Base-by-base conservation (phyloP, 2,797 vertebrate species). In the Poecile montanus region DNA sequence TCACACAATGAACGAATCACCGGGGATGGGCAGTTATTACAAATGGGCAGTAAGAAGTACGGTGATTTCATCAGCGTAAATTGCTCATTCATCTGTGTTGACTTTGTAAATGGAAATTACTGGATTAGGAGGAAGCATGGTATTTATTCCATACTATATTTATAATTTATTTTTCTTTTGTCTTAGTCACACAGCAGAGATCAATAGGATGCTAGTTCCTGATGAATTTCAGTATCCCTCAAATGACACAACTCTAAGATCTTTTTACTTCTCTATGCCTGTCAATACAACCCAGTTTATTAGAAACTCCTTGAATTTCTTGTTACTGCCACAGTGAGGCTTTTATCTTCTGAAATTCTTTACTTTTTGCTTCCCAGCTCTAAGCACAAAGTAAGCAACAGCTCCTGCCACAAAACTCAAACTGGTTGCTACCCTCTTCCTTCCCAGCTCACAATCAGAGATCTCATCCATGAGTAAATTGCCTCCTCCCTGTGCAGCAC, bases 61-160 rank as follows among this genome's bases (percentile, higher is more conserved):
- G 2, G 50, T 53, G 62, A 89, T 91, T 92, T 77, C 61, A 93
- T 75, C 68, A 45, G 40, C 29, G 65, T 65, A 72, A 91, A 89
- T 80, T 87, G 47, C 60, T 91, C 70, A 80, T 94, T 93, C 86
- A 87, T 94, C 65, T 88, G 32, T 68, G 65, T 34, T 93, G 91
- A 76, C 53, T 93, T 85, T 65, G 71, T 40, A 86, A 91, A 85
- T 60, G 50, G 42, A 74, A 93, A 95, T 71, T n/a, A 58, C 75
- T 62, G 72, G 54, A 88, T 88, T 72, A 91, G 72, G n/a, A 85
- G 30, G 61, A 89, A 87, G 92, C n/a, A 20, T 7, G 20, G 34
- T 42, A 61, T 65, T 84, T 90, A 58, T 71, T 68, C 88, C 6
- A 25, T 70, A 26, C 47, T 68, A 11, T 38, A 73, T 80, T 89